Evolutionary conservation across 2,797 vertebrate species (phyloP), one percentile per base, ranked within the genome.

Genomic region (Ceyx erithaca): DNA sequence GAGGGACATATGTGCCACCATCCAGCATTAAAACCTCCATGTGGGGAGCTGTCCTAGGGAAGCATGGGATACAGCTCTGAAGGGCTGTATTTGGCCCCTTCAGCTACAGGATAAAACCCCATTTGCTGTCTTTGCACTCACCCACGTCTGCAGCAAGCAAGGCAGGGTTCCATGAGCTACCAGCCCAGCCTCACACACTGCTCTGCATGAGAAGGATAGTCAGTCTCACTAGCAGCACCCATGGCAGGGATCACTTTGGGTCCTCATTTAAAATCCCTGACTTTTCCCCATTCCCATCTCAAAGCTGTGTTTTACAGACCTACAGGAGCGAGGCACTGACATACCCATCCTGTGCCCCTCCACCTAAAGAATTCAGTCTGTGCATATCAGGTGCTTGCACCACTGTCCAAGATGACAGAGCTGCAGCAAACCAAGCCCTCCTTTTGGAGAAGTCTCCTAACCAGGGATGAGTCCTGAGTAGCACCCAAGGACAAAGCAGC

Each of bases 161-260:
- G 37, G 54, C 25, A 49, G 54, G 5, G 41, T 18, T 12, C 46
- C 19, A 4, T 1, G 9, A 84, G 48, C 40, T 43, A 20, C 30
- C 31, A 18, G 14, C 15, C 1, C 37, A 61, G 16, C 30, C 37
- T 77, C 58, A 10, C 22, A 30, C 52, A 7, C 7, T 18, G 5
- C n/a, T 68, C 67, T 62, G 58, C 30, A 9, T 30, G 41, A 43
- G 57, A 71, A 71, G 8, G 3, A 21, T 0, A 7, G 17, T 12
- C 43, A 66, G 0, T 31, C 62, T 17, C 13, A 6, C 6, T 12
- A 35, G 12, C 51, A 33, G 30, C 1, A 2, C 30, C 9, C 4
- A 4, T 9, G 25, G 15, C 14, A 69, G 62, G 23, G 14, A 33
- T 85, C 33, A 55, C 18, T 10, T 8, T 31, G n/a, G 37, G 12